Base-by-base conservation (phyloP, 2,888 invertebrate genomes). In the Cataglyphis albicans region DNA sequence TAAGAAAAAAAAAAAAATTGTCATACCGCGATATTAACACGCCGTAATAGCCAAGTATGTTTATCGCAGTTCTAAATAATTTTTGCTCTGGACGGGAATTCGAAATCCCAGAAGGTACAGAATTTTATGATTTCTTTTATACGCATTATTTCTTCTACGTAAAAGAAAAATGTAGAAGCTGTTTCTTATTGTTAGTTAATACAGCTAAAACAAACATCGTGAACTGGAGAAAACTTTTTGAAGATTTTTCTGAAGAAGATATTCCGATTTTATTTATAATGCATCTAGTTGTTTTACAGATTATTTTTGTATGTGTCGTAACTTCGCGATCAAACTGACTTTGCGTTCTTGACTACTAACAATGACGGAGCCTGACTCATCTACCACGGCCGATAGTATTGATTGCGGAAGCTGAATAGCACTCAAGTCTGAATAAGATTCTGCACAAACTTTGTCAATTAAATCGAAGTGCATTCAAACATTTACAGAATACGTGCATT, bases 381-480 rank as follows among this genome's bases (percentile, higher is more conserved):
- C 83, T 73, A 61, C 63, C 57, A 35, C 52, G 52, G 41, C 74
- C 61, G 67, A 74, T 82, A 81, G 76, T 72, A 83, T 59, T 57
- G 72, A 83, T 84, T 64, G 64, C 76, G 75, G 76, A 59, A 57
- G 78, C 72, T 76, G 72, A 84, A 84, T 82, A 59, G 70, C 75
- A 55, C 68, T 64, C 44, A 70, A 52, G 15, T 73, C 57, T 67
- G 83, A 84, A 84, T 82, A 82, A 82, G 84, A 82, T 67, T 64
- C 75, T 63, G 74, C 82, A 55, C 73, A 61, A 84, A 82, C 82
- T 84, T 84, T 76, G 83, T 84, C 78, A 84, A 84, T 83, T 83
- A 84, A 72, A 83, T 84, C 81, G 55, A 78, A 78, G 83, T 61
- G 75, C 82, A 82, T 84, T 82, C 75, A 82, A 68, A 75, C 82